Evolutionary conservation across 2,888 invertebrate genomes (phyloP).

Genomic region (Eristalinus aeneus): DNA sequence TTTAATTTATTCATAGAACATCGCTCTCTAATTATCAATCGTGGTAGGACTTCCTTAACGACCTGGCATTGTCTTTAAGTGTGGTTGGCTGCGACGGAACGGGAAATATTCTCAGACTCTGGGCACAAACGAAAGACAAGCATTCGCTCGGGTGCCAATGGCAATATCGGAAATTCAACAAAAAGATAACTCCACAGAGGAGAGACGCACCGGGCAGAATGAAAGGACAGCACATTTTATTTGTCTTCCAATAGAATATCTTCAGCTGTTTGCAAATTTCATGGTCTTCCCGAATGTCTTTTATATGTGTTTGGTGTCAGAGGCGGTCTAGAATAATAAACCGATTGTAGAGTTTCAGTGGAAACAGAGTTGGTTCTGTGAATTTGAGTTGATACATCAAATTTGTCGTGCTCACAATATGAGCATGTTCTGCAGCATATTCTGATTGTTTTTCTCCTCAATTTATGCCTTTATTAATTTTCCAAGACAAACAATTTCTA

Average conservation of each 20-base stretch:
- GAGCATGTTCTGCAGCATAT: background rate
- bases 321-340: background rate
- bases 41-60: constrained; percentile 30
- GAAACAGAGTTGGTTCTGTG: background rate
- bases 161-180: background rate
- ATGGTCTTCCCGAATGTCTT: background rate
- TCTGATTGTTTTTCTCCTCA: background rate
- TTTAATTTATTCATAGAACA: constrained; percentile 70
- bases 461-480: too few relatives aligned
- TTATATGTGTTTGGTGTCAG: background rate
- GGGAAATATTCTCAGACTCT: background rate
- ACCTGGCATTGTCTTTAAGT: constrained; percentile 51
- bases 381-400: background rate
- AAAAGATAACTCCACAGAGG: background rate
- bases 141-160: background rate
- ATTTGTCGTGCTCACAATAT: background rate
- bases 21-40: constrained; percentile 64
- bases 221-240: background rate
- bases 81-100: constrained; percentile 3
- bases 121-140: background rate
- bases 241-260: background rate
- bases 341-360: background rate
- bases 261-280: background rate
- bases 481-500: background rate
- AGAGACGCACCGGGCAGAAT: background rate